Evolutionary conservation across 2,113 vertebrate species (phyloP).

Genomic region (Campylorhamphus procurvoides): DNA sequence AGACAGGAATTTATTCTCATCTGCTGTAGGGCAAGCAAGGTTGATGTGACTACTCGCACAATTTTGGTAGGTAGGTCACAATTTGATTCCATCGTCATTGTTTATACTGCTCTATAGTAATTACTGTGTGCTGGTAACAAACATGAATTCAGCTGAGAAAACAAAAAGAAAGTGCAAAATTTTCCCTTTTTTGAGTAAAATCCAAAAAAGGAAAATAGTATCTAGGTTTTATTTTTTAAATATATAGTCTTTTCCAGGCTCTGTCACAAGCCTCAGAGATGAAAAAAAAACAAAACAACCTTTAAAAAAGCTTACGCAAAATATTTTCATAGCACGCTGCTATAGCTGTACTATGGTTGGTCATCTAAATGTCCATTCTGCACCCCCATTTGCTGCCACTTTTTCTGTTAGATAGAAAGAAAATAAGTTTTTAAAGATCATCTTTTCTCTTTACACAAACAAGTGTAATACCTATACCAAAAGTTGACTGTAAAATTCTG

Average conservation of each 20-base stretch:
- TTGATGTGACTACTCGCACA: no score
- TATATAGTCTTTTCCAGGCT: neutral
- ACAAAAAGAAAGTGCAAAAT: neutral
- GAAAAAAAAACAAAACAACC: neutral
- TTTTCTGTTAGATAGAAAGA: neutral
- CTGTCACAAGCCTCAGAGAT: neutral
- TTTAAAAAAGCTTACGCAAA: neutral
- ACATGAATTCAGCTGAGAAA: neutral
- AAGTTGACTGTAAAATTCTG: neutral
- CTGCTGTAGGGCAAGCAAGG: neutral
- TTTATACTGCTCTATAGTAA: neutral
- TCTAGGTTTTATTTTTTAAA: neutral
- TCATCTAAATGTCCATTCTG: neutral
- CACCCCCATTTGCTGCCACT: neutral
- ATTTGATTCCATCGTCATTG: neutral
- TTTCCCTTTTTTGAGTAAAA: neutral
- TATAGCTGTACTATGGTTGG: accelerated
- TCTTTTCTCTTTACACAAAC: neutral
- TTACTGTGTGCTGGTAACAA: neutral
- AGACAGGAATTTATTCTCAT: neutral
- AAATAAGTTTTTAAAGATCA: neutral
- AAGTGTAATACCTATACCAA: neutral
- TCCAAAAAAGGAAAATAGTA: neutral
- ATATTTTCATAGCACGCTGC: neutral
- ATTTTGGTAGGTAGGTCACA: neutral